phyloP scores from a whole-genome alignment of 2,113 vertebrate species.

The Galeopterus variegatus region DNA sequence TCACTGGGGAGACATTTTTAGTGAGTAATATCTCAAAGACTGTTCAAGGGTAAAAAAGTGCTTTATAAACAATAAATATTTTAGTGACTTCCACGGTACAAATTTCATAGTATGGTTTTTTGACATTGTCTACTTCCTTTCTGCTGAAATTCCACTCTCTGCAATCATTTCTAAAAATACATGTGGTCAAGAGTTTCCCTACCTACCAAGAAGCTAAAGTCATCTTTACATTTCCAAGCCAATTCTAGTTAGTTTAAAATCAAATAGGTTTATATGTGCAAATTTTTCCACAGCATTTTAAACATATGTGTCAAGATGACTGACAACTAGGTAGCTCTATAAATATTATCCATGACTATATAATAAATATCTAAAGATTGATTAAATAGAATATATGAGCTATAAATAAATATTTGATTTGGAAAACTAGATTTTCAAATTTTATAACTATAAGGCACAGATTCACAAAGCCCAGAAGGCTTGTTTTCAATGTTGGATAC shows the following conservation, averaged over 20 bases:
- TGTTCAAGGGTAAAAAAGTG: background rate
- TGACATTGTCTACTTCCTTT: background rate
- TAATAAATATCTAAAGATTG: constrained; percentile 45
- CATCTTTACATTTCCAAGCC: constrained; percentile 12
- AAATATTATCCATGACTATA: background rate
- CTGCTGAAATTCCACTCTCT: constrained; percentile 18
- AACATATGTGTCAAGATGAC: background rate
- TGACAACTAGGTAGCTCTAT: background rate
- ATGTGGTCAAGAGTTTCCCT: background rate
- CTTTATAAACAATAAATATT: constrained; percentile 74
- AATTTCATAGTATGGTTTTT: constrained; percentile 32
- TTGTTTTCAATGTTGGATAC: background rate
- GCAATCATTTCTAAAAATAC: constrained; percentile 25
- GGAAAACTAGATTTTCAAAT: background rate
- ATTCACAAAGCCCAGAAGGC: background rate
- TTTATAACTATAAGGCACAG: background rate
- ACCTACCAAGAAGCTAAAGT: background rate
- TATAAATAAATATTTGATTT: background rate
- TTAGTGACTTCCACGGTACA: constrained; percentile 29
- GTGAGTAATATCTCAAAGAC: constrained; percentile 57
- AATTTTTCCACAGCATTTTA: background rate
- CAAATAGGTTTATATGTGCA: background rate
- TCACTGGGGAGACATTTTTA: constrained; percentile 61
- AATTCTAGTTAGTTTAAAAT: constrained; percentile 27
- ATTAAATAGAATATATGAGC: background rate